Base-by-base conservation (phyloP, 92 coral and sea anemone genomes). In the Desmophyllum pertusum region DNA sequence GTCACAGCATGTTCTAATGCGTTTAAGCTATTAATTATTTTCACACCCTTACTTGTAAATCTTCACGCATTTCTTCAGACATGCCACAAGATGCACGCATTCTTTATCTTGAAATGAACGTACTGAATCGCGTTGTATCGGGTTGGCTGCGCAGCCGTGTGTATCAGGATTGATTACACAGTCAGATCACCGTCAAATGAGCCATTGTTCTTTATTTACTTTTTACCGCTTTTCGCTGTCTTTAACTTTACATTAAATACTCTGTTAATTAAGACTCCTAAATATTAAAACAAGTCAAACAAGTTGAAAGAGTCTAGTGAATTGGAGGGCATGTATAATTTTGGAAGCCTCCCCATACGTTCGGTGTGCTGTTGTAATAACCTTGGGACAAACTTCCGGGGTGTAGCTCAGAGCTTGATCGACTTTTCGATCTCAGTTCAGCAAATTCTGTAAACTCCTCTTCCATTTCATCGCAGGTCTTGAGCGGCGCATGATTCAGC, bases 381-480 rank as follows among this genome's bases (percentile, higher is more conserved):
- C 67, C 85, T 33, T 52, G 67, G 39, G 23, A 27, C 1, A 39
- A 0, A 59, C 33, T 71, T 71, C 70, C 79, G 78, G 70, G 18
- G 18, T 82, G 76, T 19, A 53, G 6, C 43, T 79, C 30, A 13
- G 87, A 83, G 33, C 80, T 75, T 30, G 87, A 75, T 46, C 82
- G 81, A 27, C 59, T 57, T 42, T 82, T 80, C 2, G 98, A 91
- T 45, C 98, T 92, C 68, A 91, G 92, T 51, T 87, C 88, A 14
- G 94, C 98, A 59, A 94, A 86, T 79, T 89, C 92, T 3, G 98
- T 93, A 45, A 94, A 94, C 66, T 92, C 92, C 37, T 88, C 98
- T 53, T 89, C 95, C 40, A 79, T 87, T 29, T 77, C 89, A 41
- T 89, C 93, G 33, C 51, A 52, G 52, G 31, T 81, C 41, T 74